Evolutionary conservation across 2,797 vertebrate genomes (phyloP).

Genomic region (Melanotaenia maccullochi): DNA sequence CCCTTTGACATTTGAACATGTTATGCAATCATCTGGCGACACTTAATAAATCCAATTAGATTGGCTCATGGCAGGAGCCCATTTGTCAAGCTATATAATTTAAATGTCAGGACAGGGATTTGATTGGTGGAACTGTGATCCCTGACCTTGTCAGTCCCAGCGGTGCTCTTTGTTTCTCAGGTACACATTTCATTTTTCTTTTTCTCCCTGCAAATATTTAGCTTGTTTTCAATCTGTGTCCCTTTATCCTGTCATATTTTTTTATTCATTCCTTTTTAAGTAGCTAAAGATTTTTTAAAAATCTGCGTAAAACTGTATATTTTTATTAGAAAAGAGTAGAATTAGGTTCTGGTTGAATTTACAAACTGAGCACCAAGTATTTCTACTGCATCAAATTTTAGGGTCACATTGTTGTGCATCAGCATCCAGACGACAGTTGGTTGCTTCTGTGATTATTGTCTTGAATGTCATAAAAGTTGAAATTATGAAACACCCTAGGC

Average conservation of each 20-base stretch:
- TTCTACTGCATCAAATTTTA: not conserved
- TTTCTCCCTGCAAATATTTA: not conserved
- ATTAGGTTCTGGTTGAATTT: not conserved
- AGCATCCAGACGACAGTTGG: not conserved
- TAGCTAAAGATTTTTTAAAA: not conserved
- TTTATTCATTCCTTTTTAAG: not conserved
- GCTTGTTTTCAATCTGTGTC: not conserved
- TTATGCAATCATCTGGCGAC: constrained; percentile 56
- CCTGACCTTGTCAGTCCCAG: constrained; percentile 25
- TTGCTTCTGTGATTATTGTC: not conserved
- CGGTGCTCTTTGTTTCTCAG: constrained; percentile 16
- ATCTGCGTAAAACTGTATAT: not conserved
- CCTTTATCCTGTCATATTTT: not conserved
- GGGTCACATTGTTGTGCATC: not conserved
- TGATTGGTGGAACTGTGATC: constrained; percentile 43
- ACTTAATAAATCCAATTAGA: constrained; percentile 70
- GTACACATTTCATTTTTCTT: constrained; percentile 6
- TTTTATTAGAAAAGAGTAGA: not conserved
- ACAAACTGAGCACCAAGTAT: not conserved
- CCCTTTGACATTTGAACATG: constrained; percentile 74
- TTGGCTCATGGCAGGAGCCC: constrained; percentile 27
- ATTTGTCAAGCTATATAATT: constrained; percentile 69
- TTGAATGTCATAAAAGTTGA: not conserved
- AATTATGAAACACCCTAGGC: not conserved
- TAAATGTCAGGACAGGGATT: constrained; percentile 67